These are phyloP conservation scores for Drosophila anomalata DNA, from an alignment of 2,888 invertebrate genomes.

Conservation along the genomic window DNA sequence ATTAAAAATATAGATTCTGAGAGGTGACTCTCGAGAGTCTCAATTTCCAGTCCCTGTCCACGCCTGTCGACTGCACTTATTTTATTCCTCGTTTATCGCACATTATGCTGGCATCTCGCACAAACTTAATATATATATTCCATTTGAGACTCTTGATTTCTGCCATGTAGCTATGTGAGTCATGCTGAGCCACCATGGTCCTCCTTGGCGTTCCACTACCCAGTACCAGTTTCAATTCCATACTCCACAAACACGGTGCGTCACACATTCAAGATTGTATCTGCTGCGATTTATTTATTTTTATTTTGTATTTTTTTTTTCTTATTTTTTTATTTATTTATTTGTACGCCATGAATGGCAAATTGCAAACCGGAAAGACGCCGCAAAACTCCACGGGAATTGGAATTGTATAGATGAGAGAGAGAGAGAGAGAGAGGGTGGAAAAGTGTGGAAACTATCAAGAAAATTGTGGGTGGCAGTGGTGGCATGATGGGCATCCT, in stretches of 20 bases:
- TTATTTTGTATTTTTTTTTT: background rate
- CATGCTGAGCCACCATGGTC: constrained; percentile 5
- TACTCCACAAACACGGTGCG: constrained; percentile 21
- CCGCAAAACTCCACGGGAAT: constrained; percentile 11
- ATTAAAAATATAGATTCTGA: too few species aligned
- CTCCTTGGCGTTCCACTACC: background rate
- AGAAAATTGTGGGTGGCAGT: background rate
- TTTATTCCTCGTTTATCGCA: background rate
- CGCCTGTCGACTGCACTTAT: background rate
- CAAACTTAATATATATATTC: background rate
- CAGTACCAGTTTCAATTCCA: background rate
- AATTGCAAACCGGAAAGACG: constrained; percentile 37
- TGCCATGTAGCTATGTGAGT: constrained; percentile 36
- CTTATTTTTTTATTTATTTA: constrained; percentile 11
- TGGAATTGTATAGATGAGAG: background rate
- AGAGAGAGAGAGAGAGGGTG: background rate
- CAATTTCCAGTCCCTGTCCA: background rate
- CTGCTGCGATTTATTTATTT: constrained; percentile 36
- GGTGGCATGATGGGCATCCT: background rate
- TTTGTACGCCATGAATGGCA: constrained; percentile 20
- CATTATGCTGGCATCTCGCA: background rate
- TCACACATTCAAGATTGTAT: constrained; percentile 25
- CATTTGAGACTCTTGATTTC: constrained; percentile 14
- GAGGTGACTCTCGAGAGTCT: too few species aligned
- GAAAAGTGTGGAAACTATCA: background rate